Evolutionary conservation across 2,797 vertebrate species (phyloP).

Genomic region (Dicrostonyx torquatus): DNA sequence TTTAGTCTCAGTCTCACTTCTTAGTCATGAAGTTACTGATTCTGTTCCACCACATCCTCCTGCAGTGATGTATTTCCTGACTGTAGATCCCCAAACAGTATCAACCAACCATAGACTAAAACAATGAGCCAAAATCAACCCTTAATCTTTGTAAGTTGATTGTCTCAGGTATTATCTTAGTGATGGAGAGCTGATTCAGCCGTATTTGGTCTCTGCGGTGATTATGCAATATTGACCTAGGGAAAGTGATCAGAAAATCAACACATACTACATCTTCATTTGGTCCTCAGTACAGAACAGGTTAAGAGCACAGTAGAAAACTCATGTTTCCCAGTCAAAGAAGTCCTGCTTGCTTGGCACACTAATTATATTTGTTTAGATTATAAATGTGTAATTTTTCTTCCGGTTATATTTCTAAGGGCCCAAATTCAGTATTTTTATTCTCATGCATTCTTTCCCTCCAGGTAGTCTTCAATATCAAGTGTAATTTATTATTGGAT

Average conservation of each 20-base stretch:
- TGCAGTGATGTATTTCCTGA: neutral
- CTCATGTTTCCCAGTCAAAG: neutral
- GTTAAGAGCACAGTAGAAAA: neutral
- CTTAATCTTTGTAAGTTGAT: neutral
- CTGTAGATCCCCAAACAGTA: neutral
- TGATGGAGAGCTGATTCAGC: neutral
- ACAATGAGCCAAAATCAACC: neutral
- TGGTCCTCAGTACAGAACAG: neutral
- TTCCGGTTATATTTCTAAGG: conserved; percentile 24
- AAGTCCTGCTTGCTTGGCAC: neutral
- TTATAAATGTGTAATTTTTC: conserved; percentile 25
- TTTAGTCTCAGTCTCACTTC: neutral
- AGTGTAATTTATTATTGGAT: conserved; percentile 30
- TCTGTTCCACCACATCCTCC: neutral
- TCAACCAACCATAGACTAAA: neutral
- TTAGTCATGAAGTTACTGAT: neutral
- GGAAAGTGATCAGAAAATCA: neutral
- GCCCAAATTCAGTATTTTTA: conserved; percentile 19
- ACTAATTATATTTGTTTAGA: neutral
- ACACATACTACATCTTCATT: neutral
- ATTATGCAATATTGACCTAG: neutral
- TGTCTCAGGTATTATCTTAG: neutral
- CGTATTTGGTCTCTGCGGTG: neutral
- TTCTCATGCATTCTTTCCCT: conserved; percentile 14
- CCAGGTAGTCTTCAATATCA: neutral